Evolutionary conservation across 35 echinoderm and acorn worm species (phyloP), one percentile per base, ranked within the genome.

Genomic region (Stichopus chloronotus): DNA sequence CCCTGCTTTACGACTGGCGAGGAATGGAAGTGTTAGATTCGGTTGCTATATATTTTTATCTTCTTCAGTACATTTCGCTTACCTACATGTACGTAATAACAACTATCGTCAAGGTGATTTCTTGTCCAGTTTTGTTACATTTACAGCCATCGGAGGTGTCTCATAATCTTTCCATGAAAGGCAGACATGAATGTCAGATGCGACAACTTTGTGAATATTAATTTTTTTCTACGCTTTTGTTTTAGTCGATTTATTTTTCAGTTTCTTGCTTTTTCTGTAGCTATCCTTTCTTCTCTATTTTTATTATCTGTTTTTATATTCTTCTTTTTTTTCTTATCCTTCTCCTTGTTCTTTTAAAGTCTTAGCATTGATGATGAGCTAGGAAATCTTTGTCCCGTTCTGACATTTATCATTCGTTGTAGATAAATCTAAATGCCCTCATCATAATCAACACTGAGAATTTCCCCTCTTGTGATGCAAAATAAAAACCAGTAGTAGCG

Each of bases 91-190:
- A 74, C 7, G 14, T 20, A 7, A 74, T 74, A 74, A 74, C 69
- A 74, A 43, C 30, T 43, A 43, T 74, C 69, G 69, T n/a, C 69
- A 14, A 74, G 69, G 69, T 74, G 69, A 74, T 74, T 74, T 74
- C 69, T 19, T 74, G 69, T 74, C 69, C 69, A 74, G 69, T 19
- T 5, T 74, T 74, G 69, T 74, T 74, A 74, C 69, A 74, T 74
- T 74, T 74, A 74, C 22, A 74, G 11, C 17, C 69, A 74, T 74
- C 69, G 16, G 22, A 74, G 69, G 19, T 74, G 4, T 20, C 17
- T 74, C 69, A 21, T 74, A 74, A 74, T 74, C 69, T 74, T n/a
- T 74, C 69, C 69, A 74, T 74, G 69, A 74, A 74, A 74, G 69
- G 22, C 19, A 74, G 69, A 74, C 69, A n/a, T 74, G 69, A 74